These are phyloP conservation scores for Oryzias sinensis DNA, from an alignment of 2,797 vertebrate species.

Conservation along the genomic window DNA sequence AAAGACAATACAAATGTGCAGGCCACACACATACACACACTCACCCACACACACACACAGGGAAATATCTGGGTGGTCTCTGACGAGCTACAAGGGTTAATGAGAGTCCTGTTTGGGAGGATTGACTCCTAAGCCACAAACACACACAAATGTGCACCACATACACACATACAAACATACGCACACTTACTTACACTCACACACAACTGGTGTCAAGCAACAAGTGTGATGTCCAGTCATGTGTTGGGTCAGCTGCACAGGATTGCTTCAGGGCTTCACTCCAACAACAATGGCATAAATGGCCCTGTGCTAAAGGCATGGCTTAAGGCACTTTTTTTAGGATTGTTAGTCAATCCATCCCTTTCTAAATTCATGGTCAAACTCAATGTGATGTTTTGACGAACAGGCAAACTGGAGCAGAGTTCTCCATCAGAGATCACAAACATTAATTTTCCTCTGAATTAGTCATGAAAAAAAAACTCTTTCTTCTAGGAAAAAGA, in stretches of 20 bases:
- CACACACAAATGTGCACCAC: slow-evolving; percentile 20
- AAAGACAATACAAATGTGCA: slow-evolving; percentile 45
- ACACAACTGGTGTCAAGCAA: slow-evolving; percentile 13
- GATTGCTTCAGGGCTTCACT: not conserved
- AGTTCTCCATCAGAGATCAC: no score
- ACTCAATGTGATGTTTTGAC: no score
- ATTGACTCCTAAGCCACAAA: slow-evolving; percentile 40
- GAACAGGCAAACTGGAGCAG: no score
- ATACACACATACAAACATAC: slow-evolving; percentile 8
- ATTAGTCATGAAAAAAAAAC: no score
- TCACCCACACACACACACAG: slow-evolving; percentile 6
- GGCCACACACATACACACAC: slow-evolving; percentile 47
- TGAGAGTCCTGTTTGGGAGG: slow-evolving; percentile 50
- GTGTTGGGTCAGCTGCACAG: slow-evolving; percentile 9
- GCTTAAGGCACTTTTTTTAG: not conserved
- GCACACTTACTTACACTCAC: slow-evolving; percentile 11
- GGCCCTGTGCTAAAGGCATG: not conserved
- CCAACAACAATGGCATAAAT: not conserved
- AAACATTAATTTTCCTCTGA: no score
- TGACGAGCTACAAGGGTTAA: slow-evolving; percentile 59
- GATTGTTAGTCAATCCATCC: no score
- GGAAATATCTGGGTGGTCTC: slow-evolving; percentile 65
- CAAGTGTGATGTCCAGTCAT: slow-evolving; percentile 17
- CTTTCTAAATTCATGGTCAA: no score
- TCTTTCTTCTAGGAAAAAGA: no score